Base-by-base conservation (phyloP, 2,797 vertebrate genomes). In the Lophotriccus pileatus region DNA sequence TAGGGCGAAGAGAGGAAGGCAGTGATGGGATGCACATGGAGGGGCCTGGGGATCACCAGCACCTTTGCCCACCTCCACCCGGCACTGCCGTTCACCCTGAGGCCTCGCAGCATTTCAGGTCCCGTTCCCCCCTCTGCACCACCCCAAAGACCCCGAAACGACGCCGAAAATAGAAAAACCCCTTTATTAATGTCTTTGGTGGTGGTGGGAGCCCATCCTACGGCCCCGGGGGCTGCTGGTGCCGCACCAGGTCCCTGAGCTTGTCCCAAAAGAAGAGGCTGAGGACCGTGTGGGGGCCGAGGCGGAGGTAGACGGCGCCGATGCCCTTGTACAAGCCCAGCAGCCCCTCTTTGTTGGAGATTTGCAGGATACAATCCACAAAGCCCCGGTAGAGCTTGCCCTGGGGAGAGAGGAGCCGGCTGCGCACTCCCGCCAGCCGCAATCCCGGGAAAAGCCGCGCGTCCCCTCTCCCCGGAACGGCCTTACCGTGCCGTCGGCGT, bases 221-320 rank as follows among this genome's bases (percentile, higher is more conserved):
- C 3, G 60, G 60, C 89, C 64, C 68, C 1, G 69, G 64, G 30
- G 83, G 86, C 83, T 87, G 70, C 79, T 76, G 62, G 37, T 79
- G 79, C 92, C 22, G 91, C 75, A 97, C 97, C 76, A 98, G 95
- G 72, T 98, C 98, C 93, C 99, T 98, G 94, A 99, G 97, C 92
- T 99, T 97, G 12, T 99, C 99, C 99, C 99, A 99, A 86, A 99
- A 98, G 87, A 99, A 98, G 98, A 99, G 99, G 97, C 99, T 99
- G 96, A 99, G 99, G 63, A 99, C 96, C 0, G 99, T 99, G 98
- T 99, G 99, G 2, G 99, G 99, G 13, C 99, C 99, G 87, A 99
- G 97, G 85, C 99, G 99, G 90, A 99, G 89, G 94, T 99, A 99
- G 76, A 98, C 98, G 0, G 98, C 99, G 1, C 98, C 99, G 74